phyloP scores from a whole-genome alignment of 2,888 invertebrate species.

The Caenorhabditis drosophilae region DNA sequence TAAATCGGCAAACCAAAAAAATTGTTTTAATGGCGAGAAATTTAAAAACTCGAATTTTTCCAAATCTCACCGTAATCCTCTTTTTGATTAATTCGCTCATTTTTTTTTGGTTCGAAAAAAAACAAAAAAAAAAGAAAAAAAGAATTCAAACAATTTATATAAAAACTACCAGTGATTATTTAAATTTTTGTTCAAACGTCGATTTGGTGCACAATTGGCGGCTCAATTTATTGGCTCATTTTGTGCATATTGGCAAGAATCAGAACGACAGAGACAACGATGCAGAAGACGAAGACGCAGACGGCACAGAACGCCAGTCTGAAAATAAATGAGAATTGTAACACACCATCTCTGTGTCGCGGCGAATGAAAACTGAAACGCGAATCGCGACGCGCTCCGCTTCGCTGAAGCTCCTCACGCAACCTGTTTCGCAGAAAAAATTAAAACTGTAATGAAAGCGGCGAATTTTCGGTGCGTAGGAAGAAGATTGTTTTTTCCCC shows the following conservation, averaged over 20 bases:
- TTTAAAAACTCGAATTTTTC: too few species aligned
- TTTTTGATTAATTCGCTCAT: too few species aligned
- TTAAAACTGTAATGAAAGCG: too few species aligned
- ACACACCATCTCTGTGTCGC: not conserved
- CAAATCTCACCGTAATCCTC: too few species aligned
- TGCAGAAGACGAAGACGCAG: conserved; percentile 29
- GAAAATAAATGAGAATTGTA: conserved; percentile 1
- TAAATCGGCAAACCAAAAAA: not conserved
- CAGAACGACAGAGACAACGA: conserved; percentile 29
- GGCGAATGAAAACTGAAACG: not conserved
- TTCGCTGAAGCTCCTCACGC: not conserved
- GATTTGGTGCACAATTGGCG: not conserved
- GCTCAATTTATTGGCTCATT: conserved; percentile 1
- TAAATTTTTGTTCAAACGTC: not conserved
- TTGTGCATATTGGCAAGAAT: conserved; percentile 24
- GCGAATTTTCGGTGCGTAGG: too few species aligned
- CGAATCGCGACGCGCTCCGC: not conserved
- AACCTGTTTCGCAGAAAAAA: too few species aligned
- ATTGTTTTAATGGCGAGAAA: not conserved
- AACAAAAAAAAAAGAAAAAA: not conserved
- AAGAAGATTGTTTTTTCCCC: too few species aligned
- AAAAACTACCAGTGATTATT: not conserved
- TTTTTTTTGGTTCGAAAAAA: too few species aligned
- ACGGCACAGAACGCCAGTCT: conserved; percentile 23
- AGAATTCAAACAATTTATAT: not conserved